Evolutionary conservation across 1,140 invertebrate genomes (phyloP), one percentile per base, ranked within the genome.

Genomic region (Mylabris phalerata): DNA sequence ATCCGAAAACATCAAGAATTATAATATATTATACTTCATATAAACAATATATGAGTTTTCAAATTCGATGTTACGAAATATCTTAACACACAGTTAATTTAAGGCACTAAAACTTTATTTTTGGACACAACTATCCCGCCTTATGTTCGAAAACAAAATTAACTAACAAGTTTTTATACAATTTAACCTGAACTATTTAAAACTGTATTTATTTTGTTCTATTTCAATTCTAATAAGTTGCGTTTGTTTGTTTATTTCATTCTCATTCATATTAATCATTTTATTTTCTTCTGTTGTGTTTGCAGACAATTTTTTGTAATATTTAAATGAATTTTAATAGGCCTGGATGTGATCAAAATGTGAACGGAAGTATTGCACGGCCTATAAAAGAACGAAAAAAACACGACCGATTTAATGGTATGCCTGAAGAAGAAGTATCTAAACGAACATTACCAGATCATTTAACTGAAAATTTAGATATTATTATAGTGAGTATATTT

Each of bases 371-470:
- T 50, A 72, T 75, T 50, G 72, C 74, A 55, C 64, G 85, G 72
- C 86, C 87, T 50, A 83, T 88, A 66, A 93, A 93, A 75, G 90
- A 92, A 75, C 85, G 92, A 64, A 95, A 93, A 77, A 95, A 95
- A 73, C 89, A 95, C 75, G 93, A 98, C 78, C 83, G 94, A 59
- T 98, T 98, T 77, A 95, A 98, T 79, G 94, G 94, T 46, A 93
- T 96, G 87, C 87, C 92, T 54, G 94, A 98, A 77, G 93, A 96
- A 73, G 94, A 98, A 82, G 93, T 98, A 24, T 86, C 90, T 46
- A 89, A 92, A 71, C 84, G 92, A 67, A 90, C 89, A 52, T 81
- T 98, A 71, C 94, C 94, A 48, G 95, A 98, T 81, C 93, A 96
- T 78, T 80, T 98, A 44, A 82, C 87, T 45, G 84, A 85, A 74